A percentile compares a stretch with the other conserved stretches of the same genome.
Conservation (phyloP, 2,888 invertebrate species). For the Coremacera marginata region DNA sequence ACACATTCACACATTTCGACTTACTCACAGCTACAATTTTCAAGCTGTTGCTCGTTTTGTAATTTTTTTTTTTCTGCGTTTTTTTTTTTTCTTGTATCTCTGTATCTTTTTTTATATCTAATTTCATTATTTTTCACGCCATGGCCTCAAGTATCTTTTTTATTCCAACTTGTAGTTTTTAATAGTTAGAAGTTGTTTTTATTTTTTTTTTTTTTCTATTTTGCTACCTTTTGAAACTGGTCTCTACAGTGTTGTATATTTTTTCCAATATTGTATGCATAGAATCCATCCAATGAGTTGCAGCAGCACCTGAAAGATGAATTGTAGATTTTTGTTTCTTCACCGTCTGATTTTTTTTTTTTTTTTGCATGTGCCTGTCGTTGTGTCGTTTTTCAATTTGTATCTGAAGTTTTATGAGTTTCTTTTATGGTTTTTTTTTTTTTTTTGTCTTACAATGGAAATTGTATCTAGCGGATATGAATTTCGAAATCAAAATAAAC, state of each 20-base stretch:
- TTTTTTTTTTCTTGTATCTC: slow-evolving; percentile 21
- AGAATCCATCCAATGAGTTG: neutral
- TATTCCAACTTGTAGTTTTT: neutral
- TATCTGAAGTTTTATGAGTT: neutral
- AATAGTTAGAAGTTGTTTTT: neutral
- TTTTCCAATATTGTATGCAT: neutral
- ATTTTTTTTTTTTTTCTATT: neutral
- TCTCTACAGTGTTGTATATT: neutral
- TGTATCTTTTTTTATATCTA: neutral
- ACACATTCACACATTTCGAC: neutral
- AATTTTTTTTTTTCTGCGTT: slow-evolving; percentile 7
- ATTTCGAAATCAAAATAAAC: neutral
- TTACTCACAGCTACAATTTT: slow-evolving; percentile 14
- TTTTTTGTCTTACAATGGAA: neutral
- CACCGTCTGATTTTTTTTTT: neutral
- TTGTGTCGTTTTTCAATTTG: neutral
- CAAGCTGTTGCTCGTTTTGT: slow-evolving; percentile 36
- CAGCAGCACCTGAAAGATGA: slow-evolving; percentile 26
- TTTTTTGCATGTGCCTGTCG: neutral
- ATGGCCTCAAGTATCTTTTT: neutral
- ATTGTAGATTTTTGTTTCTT: neutral
- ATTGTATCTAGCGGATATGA: slow-evolving; percentile 22
- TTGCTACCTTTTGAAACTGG: neutral
- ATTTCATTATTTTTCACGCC: neutral
- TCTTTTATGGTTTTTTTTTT: neutral